phyloP scores from a whole-genome alignment of 2,797 vertebrate species.

The Heliangelus exortis region DNA sequence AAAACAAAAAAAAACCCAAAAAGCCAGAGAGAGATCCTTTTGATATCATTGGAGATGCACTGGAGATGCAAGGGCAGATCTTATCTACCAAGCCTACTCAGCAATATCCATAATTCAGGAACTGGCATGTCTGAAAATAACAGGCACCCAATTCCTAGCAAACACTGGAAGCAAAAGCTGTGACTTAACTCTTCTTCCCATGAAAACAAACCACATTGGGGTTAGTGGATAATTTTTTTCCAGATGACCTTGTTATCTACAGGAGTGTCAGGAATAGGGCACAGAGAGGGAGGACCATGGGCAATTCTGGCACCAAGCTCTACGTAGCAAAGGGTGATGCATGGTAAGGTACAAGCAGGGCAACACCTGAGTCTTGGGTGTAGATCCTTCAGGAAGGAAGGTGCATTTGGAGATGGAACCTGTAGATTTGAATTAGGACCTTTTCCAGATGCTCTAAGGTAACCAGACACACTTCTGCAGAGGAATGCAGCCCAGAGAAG shows the following conservation, averaged over 20 bases:
- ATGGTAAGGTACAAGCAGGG: not conserved
- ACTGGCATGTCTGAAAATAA: not conserved
- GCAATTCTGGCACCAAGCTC: not conserved
- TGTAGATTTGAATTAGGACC: not conserved
- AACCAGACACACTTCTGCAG: not conserved
- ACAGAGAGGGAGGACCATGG: not conserved
- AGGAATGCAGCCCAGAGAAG: not conserved
- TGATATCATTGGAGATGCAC: not conserved
- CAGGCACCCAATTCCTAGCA: not conserved
- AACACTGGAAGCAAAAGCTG: not conserved
- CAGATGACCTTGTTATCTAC: not conserved
- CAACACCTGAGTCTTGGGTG: not conserved
- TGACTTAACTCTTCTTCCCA: not conserved
- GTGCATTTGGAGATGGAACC: not conserved
- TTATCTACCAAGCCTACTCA: not conserved
- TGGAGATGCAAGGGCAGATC: slow-evolving; percentile 6
- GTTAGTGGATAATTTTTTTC: not conserved
- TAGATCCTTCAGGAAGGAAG: not conserved
- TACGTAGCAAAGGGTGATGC: not conserved
- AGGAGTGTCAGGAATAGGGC: not conserved
- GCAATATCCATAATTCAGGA: slow-evolving; percentile 28
- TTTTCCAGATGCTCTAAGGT: not conserved
- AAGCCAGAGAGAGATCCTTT: not conserved
- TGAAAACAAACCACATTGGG: rapidly evolving
- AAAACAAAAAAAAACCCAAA: too few relatives aligned